Evolutionary conservation across 35 echinoderm and acorn worm genomes (phyloP).

Genomic region (Stichopus chloronotus): DNA sequence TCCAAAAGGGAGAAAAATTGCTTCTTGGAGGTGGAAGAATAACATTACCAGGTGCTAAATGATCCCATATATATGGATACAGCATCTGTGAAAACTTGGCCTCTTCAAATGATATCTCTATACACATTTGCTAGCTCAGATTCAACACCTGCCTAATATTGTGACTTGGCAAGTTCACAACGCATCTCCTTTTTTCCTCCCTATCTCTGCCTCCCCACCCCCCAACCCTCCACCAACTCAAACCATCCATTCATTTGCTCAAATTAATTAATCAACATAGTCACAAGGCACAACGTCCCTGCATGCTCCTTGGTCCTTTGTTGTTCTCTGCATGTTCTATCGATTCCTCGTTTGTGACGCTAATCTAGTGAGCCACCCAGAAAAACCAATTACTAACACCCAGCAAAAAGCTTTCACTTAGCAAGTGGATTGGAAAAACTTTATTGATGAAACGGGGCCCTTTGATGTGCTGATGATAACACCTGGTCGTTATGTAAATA

Average conservation of each 20-base stretch:
- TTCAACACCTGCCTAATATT: too few species aligned
- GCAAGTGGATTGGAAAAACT: not conserved
- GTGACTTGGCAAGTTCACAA: too few species aligned
- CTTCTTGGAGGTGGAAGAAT: too few species aligned
- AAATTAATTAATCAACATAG: not conserved
- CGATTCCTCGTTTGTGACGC: conserved; percentile 4
- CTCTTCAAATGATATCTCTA: too few species aligned
- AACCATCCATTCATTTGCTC: not conserved
- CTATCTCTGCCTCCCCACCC: not conserved
- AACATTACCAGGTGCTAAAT: too few species aligned
- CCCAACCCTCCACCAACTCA: not conserved
- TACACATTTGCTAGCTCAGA: too few species aligned
- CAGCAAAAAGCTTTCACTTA: conserved; percentile 25
- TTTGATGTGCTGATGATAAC: conserved; percentile 21
- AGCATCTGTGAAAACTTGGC: too few species aligned
- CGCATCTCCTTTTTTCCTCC: not conserved
- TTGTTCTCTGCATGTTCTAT: not conserved
- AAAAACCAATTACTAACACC: conserved; percentile 47
- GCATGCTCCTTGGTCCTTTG: not conserved
- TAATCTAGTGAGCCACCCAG: not conserved
- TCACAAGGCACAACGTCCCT: not conserved
- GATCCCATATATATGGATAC: too few species aligned
- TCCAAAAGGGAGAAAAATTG: too few species aligned
- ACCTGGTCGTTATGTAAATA: conserved; percentile 24
- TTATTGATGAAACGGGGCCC: conserved; percentile 14